phyloP scores from a whole-genome alignment of 2,113 vertebrate genomes.

The Scalopus aquaticus region DNA sequence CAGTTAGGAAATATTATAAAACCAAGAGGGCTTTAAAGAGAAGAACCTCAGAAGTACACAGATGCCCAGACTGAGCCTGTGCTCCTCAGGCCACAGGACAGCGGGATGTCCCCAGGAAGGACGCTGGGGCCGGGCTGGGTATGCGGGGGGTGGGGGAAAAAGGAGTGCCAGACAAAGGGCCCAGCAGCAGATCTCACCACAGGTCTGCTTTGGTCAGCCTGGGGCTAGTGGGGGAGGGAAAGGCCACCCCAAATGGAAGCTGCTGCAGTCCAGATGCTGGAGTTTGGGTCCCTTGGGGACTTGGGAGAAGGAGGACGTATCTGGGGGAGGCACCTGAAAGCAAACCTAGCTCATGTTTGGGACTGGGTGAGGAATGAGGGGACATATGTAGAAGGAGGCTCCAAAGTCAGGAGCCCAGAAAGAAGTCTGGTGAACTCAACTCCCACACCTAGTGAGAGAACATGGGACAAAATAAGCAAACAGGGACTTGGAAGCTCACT shows the following conservation, averaged over 20 bases:
- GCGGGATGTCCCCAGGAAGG: not conserved
- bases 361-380: not conserved
- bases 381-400: not conserved
- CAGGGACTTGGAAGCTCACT: not conserved
- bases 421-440: not conserved
- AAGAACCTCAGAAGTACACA: not conserved
- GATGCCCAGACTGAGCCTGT: not conserved
- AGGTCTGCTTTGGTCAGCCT: not conserved
- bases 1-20: not conserved
- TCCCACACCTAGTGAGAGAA: not conserved
- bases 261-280: not conserved
- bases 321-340: no score
- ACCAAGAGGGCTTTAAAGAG: not conserved
- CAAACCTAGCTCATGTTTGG: not conserved
- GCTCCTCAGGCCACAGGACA: not conserved
- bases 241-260: no score
- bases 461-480: not conserved
- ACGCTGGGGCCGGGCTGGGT: not conserved
- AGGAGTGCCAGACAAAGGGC: not conserved
- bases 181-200: not conserved
- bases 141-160: no score
- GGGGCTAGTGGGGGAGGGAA: not conserved
- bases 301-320: no score
- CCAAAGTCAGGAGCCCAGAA: not conserved
- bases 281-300: fast-evolving